These are phyloP conservation scores for Astropecten irregularis DNA, from an alignment of 53 echinoderm and acorn worm species.

Conservation along the genomic window DNA sequence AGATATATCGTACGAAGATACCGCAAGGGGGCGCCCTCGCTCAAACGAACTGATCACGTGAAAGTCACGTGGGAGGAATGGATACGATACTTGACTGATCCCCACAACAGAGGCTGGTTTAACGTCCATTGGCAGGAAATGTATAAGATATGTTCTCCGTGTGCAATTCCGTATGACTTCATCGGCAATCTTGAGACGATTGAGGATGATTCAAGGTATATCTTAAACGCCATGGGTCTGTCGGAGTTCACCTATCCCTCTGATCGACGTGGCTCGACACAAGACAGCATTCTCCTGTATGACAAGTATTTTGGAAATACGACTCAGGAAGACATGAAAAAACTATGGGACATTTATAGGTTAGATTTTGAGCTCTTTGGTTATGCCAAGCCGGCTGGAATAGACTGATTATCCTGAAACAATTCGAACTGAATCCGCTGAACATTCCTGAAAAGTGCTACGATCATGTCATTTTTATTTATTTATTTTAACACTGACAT, in stretches of 20 bases:
- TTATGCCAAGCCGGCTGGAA: constrained; percentile 45
- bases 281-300: constrained; percentile 55
- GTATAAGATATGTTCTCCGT: constrained; percentile 69
- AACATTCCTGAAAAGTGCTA: not conserved
- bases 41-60: not conserved
- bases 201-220: constrained; percentile 56
- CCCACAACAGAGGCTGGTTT: constrained; percentile 16
- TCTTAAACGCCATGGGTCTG: constrained; percentile 27
- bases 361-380: constrained; percentile 76
- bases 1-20: constrained; percentile 68
- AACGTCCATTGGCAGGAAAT: constrained; percentile 77
- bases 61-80: constrained; percentile 76
- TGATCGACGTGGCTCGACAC: constrained; percentile 52
- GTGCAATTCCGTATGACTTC: constrained; percentile 73
- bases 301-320: constrained; percentile 57
- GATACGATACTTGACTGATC: constrained; percentile 65
- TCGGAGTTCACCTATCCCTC: constrained; percentile 52
- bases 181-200: constrained; percentile 77
- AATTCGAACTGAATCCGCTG: not conserved
- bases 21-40: constrained; percentile 41
- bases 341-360: constrained; percentile 65
- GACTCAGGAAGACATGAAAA: constrained; percentile 36
- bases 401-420: not conserved
- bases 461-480: no score
- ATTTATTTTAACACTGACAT: not conserved